Base-by-base conservation (phyloP, 2,888 invertebrate genomes). In the Drosophila mettleri region DNA sequence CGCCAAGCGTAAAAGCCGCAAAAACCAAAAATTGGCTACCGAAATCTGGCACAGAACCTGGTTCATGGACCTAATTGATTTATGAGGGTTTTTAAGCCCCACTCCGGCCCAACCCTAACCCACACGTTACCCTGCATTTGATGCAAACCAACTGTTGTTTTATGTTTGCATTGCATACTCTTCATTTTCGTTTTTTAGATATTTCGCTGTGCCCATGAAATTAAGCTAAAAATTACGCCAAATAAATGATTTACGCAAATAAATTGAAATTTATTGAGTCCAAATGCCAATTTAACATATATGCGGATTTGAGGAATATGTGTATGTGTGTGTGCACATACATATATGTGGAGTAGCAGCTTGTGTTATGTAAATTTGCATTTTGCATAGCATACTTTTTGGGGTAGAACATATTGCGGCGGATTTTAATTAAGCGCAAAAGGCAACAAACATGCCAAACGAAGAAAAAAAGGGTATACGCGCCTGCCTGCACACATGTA, bases 241-340 rank as follows among this genome's bases (percentile, higher is more conserved):
- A 90, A 90, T 89, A 91, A 91, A 91, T 91, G 90, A 90, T 91
- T 90, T 91, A 91, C 91, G 86, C 89, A 91, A 91, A 90, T 90
- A 91, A 91, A 91, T 91, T 87, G 88, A 81, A 90, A 91, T 90
- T 90, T 90, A 88, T 90, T 80, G 89, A 89, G 76, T 71, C 66
- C 78, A 66, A 80, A 69, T 80, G 55, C 64, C 38, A 20, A 58
- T 16, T 51, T 20, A 24, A n/a, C 34, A 34, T 10, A n/a, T 34
- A 58, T 18, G 27, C 36, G 29, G 14, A 27, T 20, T 10, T 7
- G 2, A 20, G 34, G 27, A 24, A 58, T 33, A 52, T 60, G 24
- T 43, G 9, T 43, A 24, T 41, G 6, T 24, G 6, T 24, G 6
- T 24, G 6, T 24, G 6, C 24, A 24, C 3, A 24, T 24, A 24